These are phyloP conservation scores for Prolemur simus DNA, from an alignment of 2,113 vertebrate genomes.

Conservation along the genomic window DNA sequence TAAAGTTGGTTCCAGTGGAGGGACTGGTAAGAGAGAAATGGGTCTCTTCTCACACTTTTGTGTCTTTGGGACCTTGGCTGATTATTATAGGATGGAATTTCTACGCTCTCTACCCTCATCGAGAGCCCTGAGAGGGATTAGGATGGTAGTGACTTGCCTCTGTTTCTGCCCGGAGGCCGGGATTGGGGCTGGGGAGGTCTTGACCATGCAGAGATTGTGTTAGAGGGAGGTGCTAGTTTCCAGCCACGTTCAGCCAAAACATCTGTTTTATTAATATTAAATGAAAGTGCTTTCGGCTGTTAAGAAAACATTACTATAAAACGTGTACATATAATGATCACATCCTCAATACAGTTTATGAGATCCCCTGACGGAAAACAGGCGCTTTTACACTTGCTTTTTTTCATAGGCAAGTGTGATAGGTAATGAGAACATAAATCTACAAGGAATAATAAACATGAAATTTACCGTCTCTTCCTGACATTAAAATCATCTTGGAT, in stretches of 20 bases:
- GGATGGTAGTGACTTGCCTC: too few relatives aligned
- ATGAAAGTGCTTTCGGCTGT: conserved; percentile 70
- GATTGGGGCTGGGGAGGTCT: not conserved
- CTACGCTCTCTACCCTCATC: not conserved
- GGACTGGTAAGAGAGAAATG: not conserved
- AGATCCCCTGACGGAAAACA: conserved; percentile 46
- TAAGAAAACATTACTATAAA: conserved; percentile 77
- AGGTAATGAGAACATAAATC: conserved; percentile 79
- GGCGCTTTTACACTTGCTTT: conserved; percentile 63
- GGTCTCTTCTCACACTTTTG: not conserved
- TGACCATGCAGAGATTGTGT: not conserved
- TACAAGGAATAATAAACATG: conserved; percentile 72
- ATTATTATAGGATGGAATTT: not conserved
- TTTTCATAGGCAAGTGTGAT: conserved; percentile 66
- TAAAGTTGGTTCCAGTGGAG: not conserved
- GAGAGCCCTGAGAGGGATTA: not conserved
- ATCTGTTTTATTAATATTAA: conserved; percentile 78
- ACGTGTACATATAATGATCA: conserved; percentile 68
- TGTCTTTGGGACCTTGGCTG: not conserved
- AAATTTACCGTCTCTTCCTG: conserved; percentile 72
- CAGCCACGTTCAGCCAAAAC: conserved; percentile 63
- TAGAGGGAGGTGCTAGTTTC: not conserved
- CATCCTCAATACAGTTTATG: conserved; percentile 67
- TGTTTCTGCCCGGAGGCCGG: not conserved
- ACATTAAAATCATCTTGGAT: conserved; percentile 58